Conservation (phyloP, 2,797 vertebrate genomes). For the Tolypeutes matacus region DNA sequence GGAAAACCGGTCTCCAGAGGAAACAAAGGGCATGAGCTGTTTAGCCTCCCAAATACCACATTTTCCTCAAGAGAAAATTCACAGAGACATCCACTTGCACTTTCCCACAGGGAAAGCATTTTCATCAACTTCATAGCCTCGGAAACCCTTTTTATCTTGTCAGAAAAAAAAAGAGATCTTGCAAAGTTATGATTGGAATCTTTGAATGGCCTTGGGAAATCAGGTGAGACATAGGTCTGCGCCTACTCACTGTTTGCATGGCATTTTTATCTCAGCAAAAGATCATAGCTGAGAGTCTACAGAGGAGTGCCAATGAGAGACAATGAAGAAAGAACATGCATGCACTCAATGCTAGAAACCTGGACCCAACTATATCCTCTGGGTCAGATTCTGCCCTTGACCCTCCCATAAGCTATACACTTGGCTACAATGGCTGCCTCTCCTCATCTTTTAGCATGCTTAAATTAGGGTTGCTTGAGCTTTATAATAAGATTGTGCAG, state of each 20-base stretch:
- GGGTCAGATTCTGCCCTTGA: fast-evolving
- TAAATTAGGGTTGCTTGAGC: conserved; percentile 83
- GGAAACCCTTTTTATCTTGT: conserved; percentile 56
- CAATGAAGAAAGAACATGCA: fast-evolving
- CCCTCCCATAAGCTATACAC: conserved; percentile 59
- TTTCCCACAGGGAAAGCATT: conserved; percentile 55
- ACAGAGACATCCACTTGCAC: background rate
- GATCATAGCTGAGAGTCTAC: background rate
- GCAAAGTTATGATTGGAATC: conserved; percentile 46
- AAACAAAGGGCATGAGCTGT: background rate
- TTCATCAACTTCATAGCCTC: conserved; percentile 63
- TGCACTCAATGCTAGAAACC: background rate
- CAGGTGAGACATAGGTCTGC: background rate
- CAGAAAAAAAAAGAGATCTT: conserved; percentile 15
- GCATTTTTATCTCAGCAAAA: background rate
- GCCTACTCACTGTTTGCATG: fast-evolving
- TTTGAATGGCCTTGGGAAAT: conserved; percentile 5
- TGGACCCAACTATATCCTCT: background rate
- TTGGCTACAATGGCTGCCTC: conserved; percentile 79
- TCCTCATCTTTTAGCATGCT: conserved; percentile 83
- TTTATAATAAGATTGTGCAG: conserved; percentile 86
- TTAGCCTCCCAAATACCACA: conserved; percentile 68
- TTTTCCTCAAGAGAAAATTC: conserved; percentile 73
- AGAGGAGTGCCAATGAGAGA: background rate
- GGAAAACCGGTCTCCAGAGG: conserved; percentile 61